Evolutionary conservation across 2,888 invertebrate species (phyloP).

Genomic region (Acleris emargana): DNA sequence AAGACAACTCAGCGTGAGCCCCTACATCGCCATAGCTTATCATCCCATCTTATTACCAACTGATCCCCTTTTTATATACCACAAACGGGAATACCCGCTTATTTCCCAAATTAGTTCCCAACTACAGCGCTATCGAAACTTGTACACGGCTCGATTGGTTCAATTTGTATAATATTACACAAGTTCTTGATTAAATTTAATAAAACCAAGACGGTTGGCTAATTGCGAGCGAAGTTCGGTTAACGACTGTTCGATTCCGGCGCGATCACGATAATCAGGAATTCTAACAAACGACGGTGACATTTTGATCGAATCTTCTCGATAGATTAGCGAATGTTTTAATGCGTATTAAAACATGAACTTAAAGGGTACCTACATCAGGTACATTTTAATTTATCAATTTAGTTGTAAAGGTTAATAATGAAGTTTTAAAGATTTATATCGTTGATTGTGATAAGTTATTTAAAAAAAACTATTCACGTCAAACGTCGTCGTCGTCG

Average conservation of each 20-base stretch:
- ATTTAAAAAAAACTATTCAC: no score
- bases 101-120: conserved; percentile 81
- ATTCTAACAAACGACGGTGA: conserved; percentile 32
- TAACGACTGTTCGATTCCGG: conserved; percentile 80
- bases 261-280: conserved; percentile 36
- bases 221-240: conserved; percentile 80
- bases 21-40: conserved; percentile 45
- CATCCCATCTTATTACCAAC: conserved; percentile 63
- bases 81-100: conserved; percentile 73
- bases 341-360: not conserved
- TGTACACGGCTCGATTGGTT: conserved; percentile 78
- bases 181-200: conserved; percentile 84
- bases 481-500: no score
- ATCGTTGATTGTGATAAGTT: no score
- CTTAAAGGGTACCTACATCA: not conserved
- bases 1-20: conserved; percentile 36
- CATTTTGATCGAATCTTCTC: conserved; percentile 9
- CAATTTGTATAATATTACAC: conserved; percentile 83
- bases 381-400: no score
- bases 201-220: conserved; percentile 82
- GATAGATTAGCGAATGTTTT: not conserved
- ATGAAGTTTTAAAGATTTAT: no score
- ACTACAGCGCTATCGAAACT: conserved; percentile 81
- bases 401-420: no score
- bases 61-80: conserved; percentile 76